Base-by-base conservation (phyloP, 2,888 invertebrate genomes). In the Rugalucina vietnamica region DNA sequence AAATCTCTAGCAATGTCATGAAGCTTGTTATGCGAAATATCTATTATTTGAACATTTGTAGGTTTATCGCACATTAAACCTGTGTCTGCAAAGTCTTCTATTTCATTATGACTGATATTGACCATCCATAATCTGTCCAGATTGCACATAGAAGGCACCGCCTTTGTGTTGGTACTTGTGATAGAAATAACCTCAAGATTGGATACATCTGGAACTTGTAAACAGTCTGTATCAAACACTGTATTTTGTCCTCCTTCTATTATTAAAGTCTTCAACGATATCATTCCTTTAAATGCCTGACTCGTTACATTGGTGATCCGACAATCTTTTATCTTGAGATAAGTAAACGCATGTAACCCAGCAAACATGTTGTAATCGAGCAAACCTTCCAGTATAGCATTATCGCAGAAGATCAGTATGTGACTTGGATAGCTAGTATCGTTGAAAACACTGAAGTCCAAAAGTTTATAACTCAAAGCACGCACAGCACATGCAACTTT, bases 321-420 rank as follows among this genome's bases (percentile, higher is more conserved):
- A 72, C 72, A 72, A 21, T 49, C 72, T 29, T 43, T 27, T 14
- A 72, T 10, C 27, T 72, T 72, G 39, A 72, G 27, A 24, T 29
- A 32, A 34, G 39, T 32, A 60, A 78, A 29, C 78, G 79, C 34
- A 18, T 29, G 37, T 76, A 82, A 81, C 10, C 27, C 3, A n/a
- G 60, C 24, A 39, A 82, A 14, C 27, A 74, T 21, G 21, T 75
- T 27, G 49, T 49, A 27, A 0, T 24, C 27, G 5, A 43, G 43
- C 21, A 49, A 43, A 27, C 60, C 37, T n/a, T 27, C 1, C 18
- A 32, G 77, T 21, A 78, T 4, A 12, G 29, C 71, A 24, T 77
- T 77, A 60, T 77, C 70, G 37, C 81, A 82, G 32, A 12, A n/a
- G 12, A 50, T 43, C 0, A 54, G 39, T 5, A 82, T 37, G 10